A percentile compares a stretch with the other conserved stretches of the same genome.
These are phyloP conservation scores for Atlantisia rogersi DNA, from an alignment of 2,113 vertebrate species.

Conservation along the genomic window DNA sequence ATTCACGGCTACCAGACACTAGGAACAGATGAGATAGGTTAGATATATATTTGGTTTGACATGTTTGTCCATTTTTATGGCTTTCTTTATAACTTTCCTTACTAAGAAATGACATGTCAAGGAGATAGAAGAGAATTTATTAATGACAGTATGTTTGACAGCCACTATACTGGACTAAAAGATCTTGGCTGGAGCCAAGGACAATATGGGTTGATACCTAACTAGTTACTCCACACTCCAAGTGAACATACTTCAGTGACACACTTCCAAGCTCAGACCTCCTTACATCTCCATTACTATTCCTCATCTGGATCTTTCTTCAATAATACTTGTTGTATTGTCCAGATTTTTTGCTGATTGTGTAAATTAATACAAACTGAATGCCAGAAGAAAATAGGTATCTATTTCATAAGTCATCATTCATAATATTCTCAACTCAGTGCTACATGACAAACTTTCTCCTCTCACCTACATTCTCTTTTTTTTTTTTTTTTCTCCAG, in stretches of 20 bases:
- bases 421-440: not conserved
- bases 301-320: not conserved
- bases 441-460: not conserved
- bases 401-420: not conserved
- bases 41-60: not conserved
- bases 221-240: not conserved
- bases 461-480: not conserved
- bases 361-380: not conserved
- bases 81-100: conserved; percentile 18
- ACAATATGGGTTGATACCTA: not conserved
- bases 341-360: not conserved
- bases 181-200: not conserved
- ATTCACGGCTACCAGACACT: not conserved
- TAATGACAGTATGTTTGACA: not conserved
- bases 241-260: not conserved
- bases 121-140: conserved; percentile 12
- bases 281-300: not conserved
- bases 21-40: not conserved
- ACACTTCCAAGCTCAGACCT: not conserved
- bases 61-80: not conserved
- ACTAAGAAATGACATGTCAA: conserved; percentile 21
- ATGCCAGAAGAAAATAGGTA: not conserved
- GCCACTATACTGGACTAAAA: not conserved
- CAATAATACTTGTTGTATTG: not conserved
- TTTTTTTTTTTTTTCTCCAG: not conserved